These are phyloP conservation scores for Mastomys natalensis DNA, from an alignment of 2,113 vertebrate species.

Conservation along the genomic window DNA sequence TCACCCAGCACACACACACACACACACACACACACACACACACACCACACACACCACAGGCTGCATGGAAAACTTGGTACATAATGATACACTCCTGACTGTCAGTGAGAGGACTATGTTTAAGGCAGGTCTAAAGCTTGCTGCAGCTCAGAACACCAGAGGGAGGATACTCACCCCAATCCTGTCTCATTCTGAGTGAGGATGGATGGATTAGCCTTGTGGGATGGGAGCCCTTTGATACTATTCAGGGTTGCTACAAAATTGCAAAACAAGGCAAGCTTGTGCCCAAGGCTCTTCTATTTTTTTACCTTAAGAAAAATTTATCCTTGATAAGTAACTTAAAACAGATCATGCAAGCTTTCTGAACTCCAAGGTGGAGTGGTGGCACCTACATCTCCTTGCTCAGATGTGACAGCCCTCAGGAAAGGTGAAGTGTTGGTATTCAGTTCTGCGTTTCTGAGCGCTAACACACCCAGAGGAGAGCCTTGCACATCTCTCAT, in stretches of 20 bases:
- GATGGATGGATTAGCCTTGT: not conserved
- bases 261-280: not conserved
- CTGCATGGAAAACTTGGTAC: not conserved
- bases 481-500: slow-evolving; percentile 72
- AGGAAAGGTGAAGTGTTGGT: slow-evolving; percentile 47
- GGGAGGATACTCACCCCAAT: not conserved
- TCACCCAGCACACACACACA: not conserved
- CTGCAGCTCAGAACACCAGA: not conserved
- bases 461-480: slow-evolving; percentile 54
- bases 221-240: not conserved
- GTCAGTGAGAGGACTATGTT: not conserved
- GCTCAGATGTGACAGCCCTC: slow-evolving; percentile 59
- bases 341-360: slow-evolving; percentile 57
- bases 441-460: slow-evolving; percentile 70
- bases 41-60: not conserved
- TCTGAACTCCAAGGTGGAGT: slow-evolving; percentile 53
- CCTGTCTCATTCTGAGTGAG: not conserved
- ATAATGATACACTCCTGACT: not conserved
- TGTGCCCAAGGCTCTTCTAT: not conserved
- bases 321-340: slow-evolving; percentile 70
- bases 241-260: not conserved
- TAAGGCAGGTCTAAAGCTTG: not conserved
- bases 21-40: not conserved
- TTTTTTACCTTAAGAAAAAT: slow-evolving; percentile 49
- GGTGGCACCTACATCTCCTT: not conserved